Base-by-base conservation (phyloP, 2,797 vertebrate species). In the Catamblyrhynchus diadema region DNA sequence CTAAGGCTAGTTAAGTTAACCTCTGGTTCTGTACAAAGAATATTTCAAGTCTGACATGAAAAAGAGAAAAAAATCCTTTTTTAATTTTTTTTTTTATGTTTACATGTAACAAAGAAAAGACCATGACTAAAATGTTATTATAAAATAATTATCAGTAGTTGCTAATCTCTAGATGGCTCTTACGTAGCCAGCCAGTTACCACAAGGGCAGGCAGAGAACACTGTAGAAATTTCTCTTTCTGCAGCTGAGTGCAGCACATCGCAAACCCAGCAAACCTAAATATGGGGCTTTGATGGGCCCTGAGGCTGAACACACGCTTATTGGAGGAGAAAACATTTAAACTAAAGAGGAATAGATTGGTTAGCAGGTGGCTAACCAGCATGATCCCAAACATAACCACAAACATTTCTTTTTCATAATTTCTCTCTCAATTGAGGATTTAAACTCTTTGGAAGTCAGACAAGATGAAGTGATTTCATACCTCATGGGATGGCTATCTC, bases 301-400 rank as follows among this genome's bases (percentile, higher is more conserved):
- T 86, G 67, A 86, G 83, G 84, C 85, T 93, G 71, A 86, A 41
- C 37, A 48, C 23, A 65, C 27, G 71, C 54, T 91, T 77, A 54
- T 10, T 57, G 44, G 32, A 92, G 54, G 88, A 86, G 50, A 93
- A 91, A 86, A 84, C 81, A 88, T 48, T 92, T 86, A 42, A 70
- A 45, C 61, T 94, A 59, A 86, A 93, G 44, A 81, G 54, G n/a
- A 22, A 72, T 86, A 95, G 70, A 94, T 87, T 91, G 86, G 86
- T 86, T 95, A 96, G 94, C 94, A 96, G 94, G 86, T 96, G 94
- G 95, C 82, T 95, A 92, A 85, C 47, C 94, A 97, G 93, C 87
- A 81, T 75, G 93, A 95, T 86, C 30, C 18, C 69, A 93, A 60
- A 89, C 51, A 92, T 64, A 93, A 87, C 48, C 50, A 72, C 56